phyloP scores from a whole-genome alignment of 2,888 invertebrate genomes.

The Athripsodes cinereus region DNA sequence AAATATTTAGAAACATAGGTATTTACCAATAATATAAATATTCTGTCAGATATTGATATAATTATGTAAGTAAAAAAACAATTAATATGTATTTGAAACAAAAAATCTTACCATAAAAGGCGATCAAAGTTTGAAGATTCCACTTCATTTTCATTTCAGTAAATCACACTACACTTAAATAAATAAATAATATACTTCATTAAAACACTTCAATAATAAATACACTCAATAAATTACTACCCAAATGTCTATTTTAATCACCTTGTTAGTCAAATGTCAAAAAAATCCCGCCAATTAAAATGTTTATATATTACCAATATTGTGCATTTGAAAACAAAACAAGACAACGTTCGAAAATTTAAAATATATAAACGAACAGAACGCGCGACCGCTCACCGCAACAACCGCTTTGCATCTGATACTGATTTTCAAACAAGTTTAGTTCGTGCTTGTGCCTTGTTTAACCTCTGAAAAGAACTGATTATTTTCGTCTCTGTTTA shows the following conservation, averaged over 20 bases:
- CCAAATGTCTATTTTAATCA: slow-evolving; percentile 1
- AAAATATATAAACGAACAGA: not conserved
- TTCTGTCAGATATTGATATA: too few species aligned
- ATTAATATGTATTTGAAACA: too few species aligned
- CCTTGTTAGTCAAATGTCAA: slow-evolving; percentile 1
- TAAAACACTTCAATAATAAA: not conserved
- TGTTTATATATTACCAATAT: slow-evolving; percentile 4
- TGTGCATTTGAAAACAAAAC: not conserved
- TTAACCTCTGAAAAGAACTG: too few species aligned
- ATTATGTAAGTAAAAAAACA: too few species aligned
- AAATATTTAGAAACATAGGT: too few species aligned
- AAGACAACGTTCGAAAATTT: not conserved
- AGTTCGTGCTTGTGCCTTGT: slow-evolving; percentile 4
- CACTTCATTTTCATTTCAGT: too few species aligned
- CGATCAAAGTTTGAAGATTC: too few species aligned
- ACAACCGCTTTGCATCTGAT: slow-evolving; percentile 9
- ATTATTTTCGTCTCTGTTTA: too few species aligned
- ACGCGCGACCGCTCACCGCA: not conserved
- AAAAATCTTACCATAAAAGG: too few species aligned
- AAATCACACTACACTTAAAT: too few species aligned
- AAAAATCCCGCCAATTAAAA: slow-evolving; percentile 12
- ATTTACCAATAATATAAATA: too few species aligned
- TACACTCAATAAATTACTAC: not conserved
- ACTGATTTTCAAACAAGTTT: slow-evolving; percentile 5
- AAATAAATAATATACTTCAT: too few species aligned